A percentile compares a stretch with the other conserved stretches of the same genome.
Conservation (phyloP, 2,113 vertebrate genomes). For the Ctenodactylus gundi region DNA sequence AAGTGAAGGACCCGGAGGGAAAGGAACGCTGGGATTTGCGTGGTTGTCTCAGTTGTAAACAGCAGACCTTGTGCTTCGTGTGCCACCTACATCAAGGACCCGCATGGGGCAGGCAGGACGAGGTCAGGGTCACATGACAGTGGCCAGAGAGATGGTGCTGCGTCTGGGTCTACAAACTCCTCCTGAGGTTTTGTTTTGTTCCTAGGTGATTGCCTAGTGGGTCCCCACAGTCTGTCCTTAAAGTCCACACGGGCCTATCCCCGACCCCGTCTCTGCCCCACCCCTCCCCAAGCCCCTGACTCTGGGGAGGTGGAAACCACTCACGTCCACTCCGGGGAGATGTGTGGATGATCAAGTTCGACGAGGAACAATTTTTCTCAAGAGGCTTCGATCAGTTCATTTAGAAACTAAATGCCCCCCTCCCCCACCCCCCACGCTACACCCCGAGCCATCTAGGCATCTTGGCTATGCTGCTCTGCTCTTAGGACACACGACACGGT, state of each 20-base stretch:
- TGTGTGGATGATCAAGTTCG: background rate
- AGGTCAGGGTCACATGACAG: background rate
- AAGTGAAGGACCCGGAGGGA: background rate
- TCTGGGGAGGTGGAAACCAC: background rate
- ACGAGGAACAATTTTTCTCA: background rate
- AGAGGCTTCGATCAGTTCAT: background rate
- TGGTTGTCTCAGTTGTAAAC: slow-evolving; percentile 53
- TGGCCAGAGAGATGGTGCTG: background rate
- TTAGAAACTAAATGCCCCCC: background rate
- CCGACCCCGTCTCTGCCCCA: background rate
- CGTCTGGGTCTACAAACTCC: background rate
- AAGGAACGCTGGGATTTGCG: background rate
- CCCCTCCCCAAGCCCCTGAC: background rate
- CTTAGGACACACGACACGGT: fast-evolving
- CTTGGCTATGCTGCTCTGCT: background rate
- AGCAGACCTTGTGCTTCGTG: slow-evolving; percentile 61
- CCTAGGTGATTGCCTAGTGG: background rate
- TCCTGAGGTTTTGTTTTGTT: background rate
- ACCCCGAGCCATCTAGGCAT: background rate
- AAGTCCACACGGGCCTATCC: background rate
- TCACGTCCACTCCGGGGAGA: background rate
- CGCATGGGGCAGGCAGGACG: too few relatives aligned
- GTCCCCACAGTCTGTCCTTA: background rate
- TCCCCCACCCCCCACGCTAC: background rate
- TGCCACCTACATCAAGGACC: background rate